Percentiles rank a stretch among this genome's conserved stretches.
These are phyloP conservation scores for Chaetodon trifascialis DNA, from an alignment of 2,113 vertebrate species.

Conservation along the genomic window DNA sequence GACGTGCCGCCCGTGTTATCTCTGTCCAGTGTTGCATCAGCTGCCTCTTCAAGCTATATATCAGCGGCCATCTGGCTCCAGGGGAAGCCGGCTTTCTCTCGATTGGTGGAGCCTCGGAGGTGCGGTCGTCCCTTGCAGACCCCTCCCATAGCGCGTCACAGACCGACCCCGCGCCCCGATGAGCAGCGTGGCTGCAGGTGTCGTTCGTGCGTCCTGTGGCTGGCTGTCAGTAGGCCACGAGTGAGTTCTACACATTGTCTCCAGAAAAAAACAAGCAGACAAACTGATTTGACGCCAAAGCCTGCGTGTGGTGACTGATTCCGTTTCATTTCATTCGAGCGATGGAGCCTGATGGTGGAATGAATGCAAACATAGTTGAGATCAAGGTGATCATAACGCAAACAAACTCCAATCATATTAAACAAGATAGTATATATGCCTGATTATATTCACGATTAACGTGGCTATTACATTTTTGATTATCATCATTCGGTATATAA, in stretches of 20 bases:
- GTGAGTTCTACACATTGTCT: background rate
- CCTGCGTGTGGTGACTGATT: no score
- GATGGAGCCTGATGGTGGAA: background rate
- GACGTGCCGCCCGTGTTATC: slow-evolving; percentile 52
- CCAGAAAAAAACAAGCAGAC: background rate
- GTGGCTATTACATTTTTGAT: no score
- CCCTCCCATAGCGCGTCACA: slow-evolving; percentile 65
- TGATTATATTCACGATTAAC: no score
- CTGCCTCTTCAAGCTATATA: slow-evolving; percentile 68
- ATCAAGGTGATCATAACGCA: no score
- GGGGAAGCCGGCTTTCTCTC: slow-evolving; percentile 72
- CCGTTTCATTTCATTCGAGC: accelerated
- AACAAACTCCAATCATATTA: no score
- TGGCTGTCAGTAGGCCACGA: background rate
- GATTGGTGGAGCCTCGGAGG: slow-evolving; percentile 83
- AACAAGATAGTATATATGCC: no score
- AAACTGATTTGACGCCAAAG: background rate
- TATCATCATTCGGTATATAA: no score
- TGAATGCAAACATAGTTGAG: no score
- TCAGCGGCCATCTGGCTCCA: slow-evolving; percentile 64
- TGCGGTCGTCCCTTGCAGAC: slow-evolving; percentile 73
- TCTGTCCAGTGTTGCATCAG: slow-evolving; percentile 82
- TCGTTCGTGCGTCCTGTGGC: background rate
- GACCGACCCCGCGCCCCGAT: background rate
- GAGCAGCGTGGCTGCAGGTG: background rate